These are phyloP conservation scores for Drosophila phalerata DNA, from an alignment of 2,888 invertebrate genomes.

Conservation along the genomic window DNA sequence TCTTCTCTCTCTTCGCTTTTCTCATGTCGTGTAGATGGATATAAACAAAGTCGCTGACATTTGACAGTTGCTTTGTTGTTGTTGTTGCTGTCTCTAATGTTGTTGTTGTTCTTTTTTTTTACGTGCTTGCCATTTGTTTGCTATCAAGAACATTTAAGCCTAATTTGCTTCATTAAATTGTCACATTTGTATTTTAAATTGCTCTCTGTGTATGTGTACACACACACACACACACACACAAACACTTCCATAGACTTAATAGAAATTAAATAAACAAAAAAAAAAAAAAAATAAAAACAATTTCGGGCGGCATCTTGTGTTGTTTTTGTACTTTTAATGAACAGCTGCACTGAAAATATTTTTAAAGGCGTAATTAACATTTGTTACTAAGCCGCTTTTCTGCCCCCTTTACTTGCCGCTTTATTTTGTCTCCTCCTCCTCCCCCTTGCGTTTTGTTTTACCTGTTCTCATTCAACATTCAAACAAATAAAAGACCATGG, in stretches of 20 bases:
- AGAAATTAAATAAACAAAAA: slow-evolving; percentile 4
- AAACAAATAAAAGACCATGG: background rate
- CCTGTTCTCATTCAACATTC: slow-evolving; percentile 27
- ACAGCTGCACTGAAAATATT: slow-evolving; percentile 56
- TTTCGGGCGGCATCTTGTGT: slow-evolving; percentile 4
- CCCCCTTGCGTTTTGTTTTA: slow-evolving; percentile 6
- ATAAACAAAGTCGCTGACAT: slow-evolving; percentile 27
- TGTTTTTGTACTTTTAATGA: slow-evolving; percentile 47
- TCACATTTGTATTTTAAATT: slow-evolving; percentile 65
- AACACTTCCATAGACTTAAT: background rate
- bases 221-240: background rate
- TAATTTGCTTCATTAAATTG: slow-evolving; percentile 75
- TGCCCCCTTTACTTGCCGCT: background rate
- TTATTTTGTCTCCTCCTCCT: background rate
- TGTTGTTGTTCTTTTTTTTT: slow-evolving; percentile 50
- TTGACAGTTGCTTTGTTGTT: slow-evolving; percentile 39
- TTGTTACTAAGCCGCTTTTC: slow-evolving; percentile 41
- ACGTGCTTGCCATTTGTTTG: slow-evolving; percentile 66
- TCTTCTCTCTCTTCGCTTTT: slow-evolving; percentile 3
- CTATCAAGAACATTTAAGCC: slow-evolving; percentile 73
- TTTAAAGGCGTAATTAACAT: slow-evolving; percentile 55
- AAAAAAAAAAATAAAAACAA: slow-evolving; percentile 1
- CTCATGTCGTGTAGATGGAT: slow-evolving; percentile 11
- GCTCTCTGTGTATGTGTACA: background rate
- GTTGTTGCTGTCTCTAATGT: slow-evolving; percentile 8